These are phyloP conservation scores for Uloborus plumipes DNA, from an alignment of 2,888 invertebrate species.

Conservation along the genomic window DNA sequence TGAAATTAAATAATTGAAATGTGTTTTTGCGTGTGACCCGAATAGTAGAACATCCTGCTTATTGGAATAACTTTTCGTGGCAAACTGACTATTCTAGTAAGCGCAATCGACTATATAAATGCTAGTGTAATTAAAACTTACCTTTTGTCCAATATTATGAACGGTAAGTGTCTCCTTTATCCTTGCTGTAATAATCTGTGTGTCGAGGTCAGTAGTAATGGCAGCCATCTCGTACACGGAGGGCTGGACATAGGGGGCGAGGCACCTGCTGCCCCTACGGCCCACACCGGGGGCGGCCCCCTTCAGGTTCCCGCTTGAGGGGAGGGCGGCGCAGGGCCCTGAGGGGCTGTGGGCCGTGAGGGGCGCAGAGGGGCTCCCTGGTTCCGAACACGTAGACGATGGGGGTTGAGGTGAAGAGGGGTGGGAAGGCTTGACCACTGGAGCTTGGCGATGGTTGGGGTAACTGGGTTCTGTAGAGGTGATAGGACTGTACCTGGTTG, in stretches of 20 bases:
- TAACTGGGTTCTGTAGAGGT: conserved; percentile 37
- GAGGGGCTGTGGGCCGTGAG: conserved; percentile 54
- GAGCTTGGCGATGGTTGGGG: conserved; percentile 25
- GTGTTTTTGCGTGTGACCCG: too few relatives aligned
- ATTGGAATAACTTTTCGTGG: too few relatives aligned
- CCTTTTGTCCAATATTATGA: conserved; percentile 97
- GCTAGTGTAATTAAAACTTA: conserved; percentile 69
- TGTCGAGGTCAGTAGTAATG: conserved; percentile 94
- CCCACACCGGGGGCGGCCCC: conserved; percentile 6
- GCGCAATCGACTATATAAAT: too few relatives aligned
- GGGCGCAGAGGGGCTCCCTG: conserved; percentile 46
- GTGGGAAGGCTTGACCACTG: conserved; percentile 23
- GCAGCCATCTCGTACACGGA: conserved; percentile 99
- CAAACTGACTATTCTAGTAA: too few relatives aligned
- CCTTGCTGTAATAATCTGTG: conserved; percentile 94
- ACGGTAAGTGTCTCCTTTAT: conserved; percentile 96
- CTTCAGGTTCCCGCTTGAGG: conserved; percentile 42
- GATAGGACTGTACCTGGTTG: conserved; percentile 45
- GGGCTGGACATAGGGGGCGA: conserved; percentile 59
- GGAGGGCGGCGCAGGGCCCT: conserved; percentile 39
- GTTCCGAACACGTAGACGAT: conserved; percentile 16
- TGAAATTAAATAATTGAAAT: too few relatives aligned
- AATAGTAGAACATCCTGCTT: too few relatives aligned
- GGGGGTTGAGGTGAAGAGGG: conserved; percentile 34
- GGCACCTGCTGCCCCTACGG: conserved; percentile 37